Evolutionary conservation across 30 jellyfish, hydroid and myxozoan genomes (phyloP).

Genomic region (Sanderia malayensis): DNA sequence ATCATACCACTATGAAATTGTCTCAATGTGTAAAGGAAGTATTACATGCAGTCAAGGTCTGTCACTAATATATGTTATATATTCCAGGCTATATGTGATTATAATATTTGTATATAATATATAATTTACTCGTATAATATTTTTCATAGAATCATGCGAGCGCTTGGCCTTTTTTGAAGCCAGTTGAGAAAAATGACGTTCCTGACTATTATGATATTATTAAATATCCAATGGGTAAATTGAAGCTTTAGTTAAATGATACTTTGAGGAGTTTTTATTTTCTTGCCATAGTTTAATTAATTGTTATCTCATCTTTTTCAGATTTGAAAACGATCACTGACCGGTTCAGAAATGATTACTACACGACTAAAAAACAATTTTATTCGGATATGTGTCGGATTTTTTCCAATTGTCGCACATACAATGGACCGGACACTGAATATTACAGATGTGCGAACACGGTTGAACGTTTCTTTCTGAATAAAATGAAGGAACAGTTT

Average conservation of each 20-base stretch:
- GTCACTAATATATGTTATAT: no score
- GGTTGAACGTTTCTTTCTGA: constrained; percentile 90
- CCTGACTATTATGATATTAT: constrained; percentile 98
- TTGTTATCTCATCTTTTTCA: constrained; percentile 23
- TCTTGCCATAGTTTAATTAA: no score
- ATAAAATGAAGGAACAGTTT: constrained; percentile 76
- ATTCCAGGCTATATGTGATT: no score
- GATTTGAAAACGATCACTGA: constrained; percentile 90
- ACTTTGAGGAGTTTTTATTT: no score
- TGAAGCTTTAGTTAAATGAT: background rate
- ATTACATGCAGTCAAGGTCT: constrained; percentile 81
- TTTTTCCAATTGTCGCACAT: constrained; percentile 93
- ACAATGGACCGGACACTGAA: constrained; percentile 99
- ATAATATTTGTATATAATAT: no score
- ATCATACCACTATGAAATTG: constrained; percentile 59
- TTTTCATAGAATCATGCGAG: constrained; percentile 94
- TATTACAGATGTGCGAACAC: constrained; percentile 94
- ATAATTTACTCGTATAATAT: no score
- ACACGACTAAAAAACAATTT: constrained; percentile 77
- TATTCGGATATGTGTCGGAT: constrained; percentile 92
- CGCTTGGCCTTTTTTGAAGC: constrained; percentile 97
- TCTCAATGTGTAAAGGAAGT: constrained; percentile 72
- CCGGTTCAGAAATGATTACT: constrained; percentile 74
- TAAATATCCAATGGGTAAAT: constrained; percentile 98
- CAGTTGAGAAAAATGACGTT: constrained; percentile 89